These are phyloP conservation scores for Myiothlypis chrysogaster DNA, from an alignment of 2,797 vertebrate species.

Conservation along the genomic window DNA sequence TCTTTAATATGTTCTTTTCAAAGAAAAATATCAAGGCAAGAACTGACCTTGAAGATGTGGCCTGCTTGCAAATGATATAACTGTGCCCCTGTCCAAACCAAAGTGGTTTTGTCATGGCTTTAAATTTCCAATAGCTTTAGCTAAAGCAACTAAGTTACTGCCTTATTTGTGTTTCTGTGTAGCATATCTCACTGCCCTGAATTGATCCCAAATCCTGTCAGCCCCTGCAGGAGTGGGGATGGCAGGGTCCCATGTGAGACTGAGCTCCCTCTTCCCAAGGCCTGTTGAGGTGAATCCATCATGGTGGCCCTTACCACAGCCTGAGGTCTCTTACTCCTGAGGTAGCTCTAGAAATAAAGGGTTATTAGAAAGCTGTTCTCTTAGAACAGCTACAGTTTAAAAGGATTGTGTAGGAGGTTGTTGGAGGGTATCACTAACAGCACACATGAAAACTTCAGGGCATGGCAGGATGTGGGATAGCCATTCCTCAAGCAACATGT, in stretches of 20 bases:
- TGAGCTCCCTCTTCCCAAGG: background rate
- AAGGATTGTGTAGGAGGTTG: background rate
- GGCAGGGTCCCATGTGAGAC: fast-evolving
- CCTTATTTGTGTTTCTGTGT: background rate
- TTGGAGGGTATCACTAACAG: background rate
- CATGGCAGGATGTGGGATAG: background rate
- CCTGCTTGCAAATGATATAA: background rate
- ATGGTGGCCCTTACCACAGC: background rate
- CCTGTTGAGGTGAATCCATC: background rate
- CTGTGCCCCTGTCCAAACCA: background rate
- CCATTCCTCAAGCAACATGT: background rate
- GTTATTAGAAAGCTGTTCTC: background rate
- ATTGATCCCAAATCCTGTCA: background rate
- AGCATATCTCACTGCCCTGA: background rate
- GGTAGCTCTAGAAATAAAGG: background rate
- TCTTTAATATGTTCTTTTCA: background rate
- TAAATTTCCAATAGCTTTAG: background rate
- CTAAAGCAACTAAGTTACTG: background rate
- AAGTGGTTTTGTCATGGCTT: background rate
- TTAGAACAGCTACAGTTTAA: background rate
- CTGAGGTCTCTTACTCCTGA: background rate
- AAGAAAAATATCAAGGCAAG: background rate
- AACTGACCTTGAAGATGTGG: background rate
- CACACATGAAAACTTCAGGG: background rate
- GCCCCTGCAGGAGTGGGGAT: background rate